Evolutionary conservation across 2,888 invertebrate genomes (phyloP), one percentile per base, ranked within the genome.

Genomic region (Cerastoderma edule): DNA sequence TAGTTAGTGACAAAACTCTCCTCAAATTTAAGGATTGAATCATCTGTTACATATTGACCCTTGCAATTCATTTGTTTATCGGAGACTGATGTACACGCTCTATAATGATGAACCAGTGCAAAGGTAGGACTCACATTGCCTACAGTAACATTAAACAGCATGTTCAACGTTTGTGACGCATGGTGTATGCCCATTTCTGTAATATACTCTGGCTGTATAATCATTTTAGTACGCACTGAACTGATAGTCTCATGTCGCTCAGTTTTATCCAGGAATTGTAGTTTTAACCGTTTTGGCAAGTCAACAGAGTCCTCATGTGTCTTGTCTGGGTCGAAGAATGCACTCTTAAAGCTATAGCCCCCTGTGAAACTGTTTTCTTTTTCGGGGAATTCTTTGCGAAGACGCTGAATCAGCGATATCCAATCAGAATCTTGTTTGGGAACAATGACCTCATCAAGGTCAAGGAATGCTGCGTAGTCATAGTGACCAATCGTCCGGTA

Each of bases 361-460:
- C 86, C 83, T 0, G 77, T 67, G 8, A 60, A 22, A n/a, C 28
- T 50, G 30, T 48, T 1, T 24, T 56, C 68, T 2, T n/a, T 33
- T 5, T 44, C 39, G 0, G 46, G 63, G 24, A 54, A 35, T 24
- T 72, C 46, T 44, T 57, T 50, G 33, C 75, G 50, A 0, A 87
- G 67, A 67, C 72, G 53, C n/a, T 75, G 72, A 13, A 86, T 33
- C 84, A 89, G 78, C 19, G 67, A 66, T 16, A 53, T 70, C 87
- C 89, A 88, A 28, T 71, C 80, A 8, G 54, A 53, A 19, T 83
- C 50, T 16, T 64, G 63, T 35, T 71, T 68, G n/a, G 92, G 92
- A 44, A 92, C 85, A 44, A 92, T 86, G 56, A 91, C 86, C 83
- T 92, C 92, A 79, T 92, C 92, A 22, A 92, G 75, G 72, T 92